Percentiles rank a stretch among this genome's conserved stretches.
phyloP scores from a whole-genome alignment of 1,140 invertebrate genomes.

The Atopsyche davidsoni region DNA sequence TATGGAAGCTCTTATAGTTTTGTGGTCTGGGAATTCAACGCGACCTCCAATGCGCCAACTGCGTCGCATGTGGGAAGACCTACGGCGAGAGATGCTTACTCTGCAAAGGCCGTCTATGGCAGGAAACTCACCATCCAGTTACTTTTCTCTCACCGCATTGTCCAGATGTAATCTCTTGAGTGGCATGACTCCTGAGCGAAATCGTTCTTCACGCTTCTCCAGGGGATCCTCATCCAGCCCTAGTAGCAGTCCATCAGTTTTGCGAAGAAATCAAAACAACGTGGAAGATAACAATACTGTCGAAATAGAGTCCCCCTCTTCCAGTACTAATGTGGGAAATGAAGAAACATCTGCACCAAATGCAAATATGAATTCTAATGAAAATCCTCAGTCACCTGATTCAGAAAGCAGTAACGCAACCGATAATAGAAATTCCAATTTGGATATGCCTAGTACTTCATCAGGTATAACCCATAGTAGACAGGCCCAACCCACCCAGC shows the following conservation, averaged over 20 bases:
- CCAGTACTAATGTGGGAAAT: not conserved
- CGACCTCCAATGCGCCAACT: constrained; percentile 52
- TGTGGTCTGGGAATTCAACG: constrained; percentile 36
- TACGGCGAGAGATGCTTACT: constrained; percentile 53
- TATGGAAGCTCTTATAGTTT: constrained; percentile 36
- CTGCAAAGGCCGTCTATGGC: constrained; percentile 44
- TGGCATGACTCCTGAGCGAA: constrained; percentile 30
- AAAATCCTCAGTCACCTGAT: not conserved
- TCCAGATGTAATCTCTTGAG: constrained; percentile 42
- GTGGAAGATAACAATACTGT: not conserved
- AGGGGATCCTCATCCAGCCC: not conserved
- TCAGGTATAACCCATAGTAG: not conserved
- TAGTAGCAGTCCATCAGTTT: too few species aligned
- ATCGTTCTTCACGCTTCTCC: not conserved
- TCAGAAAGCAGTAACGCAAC: not conserved
- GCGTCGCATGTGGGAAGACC: constrained; percentile 56
- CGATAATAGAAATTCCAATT: not conserved
- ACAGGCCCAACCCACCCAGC: not conserved
- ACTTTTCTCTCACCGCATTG: constrained; percentile 40
- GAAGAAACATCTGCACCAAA: not conserved
- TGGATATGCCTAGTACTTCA: not conserved
- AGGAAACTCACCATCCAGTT: constrained; percentile 36
- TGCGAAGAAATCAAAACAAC: too few species aligned
- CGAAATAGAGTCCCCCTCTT: not conserved
- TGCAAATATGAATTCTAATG: not conserved